phyloP scores from a whole-genome alignment of 30 jellyfish, hydroid and myxozoan species.

The Turritopsis rubra region DNA sequence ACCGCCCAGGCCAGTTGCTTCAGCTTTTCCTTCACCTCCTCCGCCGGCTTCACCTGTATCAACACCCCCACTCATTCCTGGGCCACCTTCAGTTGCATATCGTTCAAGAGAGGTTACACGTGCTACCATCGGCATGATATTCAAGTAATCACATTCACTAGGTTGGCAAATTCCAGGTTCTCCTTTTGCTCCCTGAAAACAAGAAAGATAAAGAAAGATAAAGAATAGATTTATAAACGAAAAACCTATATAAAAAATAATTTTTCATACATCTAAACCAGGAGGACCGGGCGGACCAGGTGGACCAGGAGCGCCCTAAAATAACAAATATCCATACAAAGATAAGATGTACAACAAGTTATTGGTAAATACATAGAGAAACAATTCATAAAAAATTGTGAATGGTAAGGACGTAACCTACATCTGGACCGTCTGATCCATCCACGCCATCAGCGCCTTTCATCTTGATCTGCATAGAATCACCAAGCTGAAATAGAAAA shows the following conservation, averaged over 20 bases:
- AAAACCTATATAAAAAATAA: neutral
- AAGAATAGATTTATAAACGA: neutral
- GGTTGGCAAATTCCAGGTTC: conserved; percentile 97
- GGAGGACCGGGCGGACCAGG: conserved; percentile 97
- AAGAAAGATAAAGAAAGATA: neutral
- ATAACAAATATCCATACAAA: neutral
- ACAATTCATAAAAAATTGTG: neutral
- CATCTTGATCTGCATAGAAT: conserved; percentile 98
- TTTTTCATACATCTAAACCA: conserved; percentile 62
- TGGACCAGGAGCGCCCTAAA: conserved; percentile 95
- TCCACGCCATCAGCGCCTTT: conserved; percentile 98
- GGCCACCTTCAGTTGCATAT: conserved; percentile 99
- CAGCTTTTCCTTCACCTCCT: conserved; percentile 64
- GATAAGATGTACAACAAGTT: neutral
- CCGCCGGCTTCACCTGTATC: conserved; percentile 51
- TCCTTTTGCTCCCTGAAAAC: conserved; percentile 85
- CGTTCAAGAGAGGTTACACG: conserved; percentile 93
- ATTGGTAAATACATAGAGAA: neutral
- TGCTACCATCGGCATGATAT: conserved; percentile 97
- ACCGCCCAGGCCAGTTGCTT: conserved; percentile 68
- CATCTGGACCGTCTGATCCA: conserved; percentile 97
- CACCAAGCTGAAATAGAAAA: conserved; percentile 74
- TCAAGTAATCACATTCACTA: conserved; percentile 92
- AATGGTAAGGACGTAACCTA: conserved; percentile 20
- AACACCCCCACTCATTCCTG: conserved; percentile 96